Conservation (phyloP, 1,140 invertebrate species). For the Zaprionus nigranus region DNA sequence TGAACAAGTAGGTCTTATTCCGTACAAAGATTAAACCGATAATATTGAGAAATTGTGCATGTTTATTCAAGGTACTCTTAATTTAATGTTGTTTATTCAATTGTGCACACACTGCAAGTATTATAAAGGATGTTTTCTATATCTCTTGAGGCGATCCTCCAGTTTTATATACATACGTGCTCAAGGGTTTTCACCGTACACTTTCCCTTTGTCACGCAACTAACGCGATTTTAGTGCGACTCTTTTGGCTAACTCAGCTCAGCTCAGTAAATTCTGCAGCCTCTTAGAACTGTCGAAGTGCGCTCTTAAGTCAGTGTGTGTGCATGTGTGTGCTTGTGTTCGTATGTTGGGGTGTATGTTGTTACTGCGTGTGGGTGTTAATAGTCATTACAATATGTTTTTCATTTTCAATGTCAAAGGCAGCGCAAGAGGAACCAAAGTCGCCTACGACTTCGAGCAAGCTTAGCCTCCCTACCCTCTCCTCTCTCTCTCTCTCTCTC, state of each 20-base stretch:
- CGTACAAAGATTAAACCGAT: too few species aligned
- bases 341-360: background rate
- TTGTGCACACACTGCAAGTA: too few species aligned
- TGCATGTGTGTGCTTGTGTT: background rate
- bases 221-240: background rate
- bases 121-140: background rate
- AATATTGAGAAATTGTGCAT: too few species aligned
- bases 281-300: background rate
- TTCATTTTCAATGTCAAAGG: conserved; percentile 47
- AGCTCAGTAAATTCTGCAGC: background rate
- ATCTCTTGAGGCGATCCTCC: background rate
- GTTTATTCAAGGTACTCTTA: too few species aligned
- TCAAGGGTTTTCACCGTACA: background rate
- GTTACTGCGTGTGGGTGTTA: conserved; percentile 36
- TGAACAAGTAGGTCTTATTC: too few species aligned
- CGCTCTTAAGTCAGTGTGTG: background rate
- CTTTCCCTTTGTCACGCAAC: background rate
- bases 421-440: conserved; percentile 40
- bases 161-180: background rate
- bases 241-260: background rate
- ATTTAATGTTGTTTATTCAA: too few species aligned
- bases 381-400: conserved; percentile 67
- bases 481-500: background rate
- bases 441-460: conserved; percentile 7
- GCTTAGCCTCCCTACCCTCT: background rate